Conservation (phyloP, 1,140 invertebrate genomes). For the Nasonia vitripennis region DNA sequence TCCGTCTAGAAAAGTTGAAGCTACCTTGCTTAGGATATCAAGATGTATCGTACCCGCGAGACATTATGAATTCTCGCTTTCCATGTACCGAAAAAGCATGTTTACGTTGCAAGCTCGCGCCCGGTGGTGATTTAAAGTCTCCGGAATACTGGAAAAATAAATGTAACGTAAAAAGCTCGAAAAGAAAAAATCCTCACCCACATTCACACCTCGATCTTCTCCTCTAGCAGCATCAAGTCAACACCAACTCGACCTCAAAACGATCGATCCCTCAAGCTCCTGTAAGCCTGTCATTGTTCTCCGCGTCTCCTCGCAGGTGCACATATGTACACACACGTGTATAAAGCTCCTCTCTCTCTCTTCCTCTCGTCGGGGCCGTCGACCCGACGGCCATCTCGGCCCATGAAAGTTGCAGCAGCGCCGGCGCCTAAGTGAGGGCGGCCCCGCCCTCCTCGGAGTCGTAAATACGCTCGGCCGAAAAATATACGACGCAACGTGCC, state of each 20-base stretch:
- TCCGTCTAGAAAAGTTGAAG: not conserved
- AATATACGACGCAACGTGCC: conserved; percentile 47
- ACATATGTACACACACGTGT: not conserved
- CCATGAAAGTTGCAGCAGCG: conserved; percentile 49
- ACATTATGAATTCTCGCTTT: conserved; percentile 12
- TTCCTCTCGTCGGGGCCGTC: not conserved
- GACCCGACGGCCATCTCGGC: conserved; percentile 27
- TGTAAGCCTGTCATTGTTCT: conserved; percentile 14
- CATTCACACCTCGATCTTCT: not conserved
- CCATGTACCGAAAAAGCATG: not conserved
- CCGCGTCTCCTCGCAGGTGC: not conserved
- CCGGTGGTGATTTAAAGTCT: not conserved
- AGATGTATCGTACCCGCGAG: conserved; percentile 19
- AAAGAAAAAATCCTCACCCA: too few species aligned
- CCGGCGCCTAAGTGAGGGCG: not conserved
- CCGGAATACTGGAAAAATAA: too few species aligned
- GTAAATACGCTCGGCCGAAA: conserved; percentile 41
- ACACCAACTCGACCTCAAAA: not conserved
- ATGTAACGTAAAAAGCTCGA: too few species aligned
- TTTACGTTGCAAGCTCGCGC: not conserved
- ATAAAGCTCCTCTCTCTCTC: not conserved
- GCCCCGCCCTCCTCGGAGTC: conserved; percentile 7
- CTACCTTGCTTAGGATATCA: not conserved
- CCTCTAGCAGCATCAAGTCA: not conserved
- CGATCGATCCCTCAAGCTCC: not conserved